Conservation (phyloP, 2,797 vertebrate genomes). For the Sternarchorhynchus goeldii region DNA sequence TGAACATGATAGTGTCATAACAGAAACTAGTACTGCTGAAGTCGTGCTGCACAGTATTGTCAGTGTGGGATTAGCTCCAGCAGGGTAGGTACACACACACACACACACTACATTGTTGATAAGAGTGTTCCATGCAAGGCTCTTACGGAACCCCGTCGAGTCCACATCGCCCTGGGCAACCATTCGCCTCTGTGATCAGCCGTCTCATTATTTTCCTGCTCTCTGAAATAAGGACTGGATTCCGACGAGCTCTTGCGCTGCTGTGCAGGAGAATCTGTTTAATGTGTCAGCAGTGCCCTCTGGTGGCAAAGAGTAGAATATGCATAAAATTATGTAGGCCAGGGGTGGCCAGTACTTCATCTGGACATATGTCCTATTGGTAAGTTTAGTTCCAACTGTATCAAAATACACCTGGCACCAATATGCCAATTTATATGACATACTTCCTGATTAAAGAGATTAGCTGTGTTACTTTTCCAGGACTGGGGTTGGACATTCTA, state of each 20-base stretch:
- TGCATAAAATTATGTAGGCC: background rate
- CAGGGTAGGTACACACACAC: slow-evolving; percentile 15
- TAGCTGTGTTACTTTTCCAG: too few relatives aligned
- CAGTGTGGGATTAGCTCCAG: slow-evolving; percentile 34
- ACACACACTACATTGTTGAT: background rate
- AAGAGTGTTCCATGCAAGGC: slow-evolving; percentile 21
- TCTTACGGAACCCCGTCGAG: slow-evolving; percentile 38
- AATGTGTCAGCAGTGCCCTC: slow-evolving; percentile 64
- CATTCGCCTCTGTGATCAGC: slow-evolving; percentile 30
- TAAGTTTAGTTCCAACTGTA: background rate
- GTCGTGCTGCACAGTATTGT: slow-evolving; percentile 27
- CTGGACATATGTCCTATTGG: background rate
- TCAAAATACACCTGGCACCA: too few relatives aligned
- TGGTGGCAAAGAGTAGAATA: slow-evolving; percentile 56
- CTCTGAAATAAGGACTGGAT: slow-evolving; percentile 29
- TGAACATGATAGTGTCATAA: slow-evolving; percentile 13
- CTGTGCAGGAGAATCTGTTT: background rate
- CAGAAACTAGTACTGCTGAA: slow-evolving; percentile 14
- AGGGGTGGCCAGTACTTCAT: background rate
- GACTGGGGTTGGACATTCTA: too few relatives aligned
- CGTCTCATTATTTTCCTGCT: slow-evolving; percentile 38
- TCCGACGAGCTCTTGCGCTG: background rate
- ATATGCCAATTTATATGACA: too few relatives aligned
- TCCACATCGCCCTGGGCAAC: slow-evolving; percentile 22
- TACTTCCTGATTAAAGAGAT: too few relatives aligned